phyloP scores from a whole-genome alignment of 1,140 invertebrate species.

The Macrostomum lignano region DNA sequence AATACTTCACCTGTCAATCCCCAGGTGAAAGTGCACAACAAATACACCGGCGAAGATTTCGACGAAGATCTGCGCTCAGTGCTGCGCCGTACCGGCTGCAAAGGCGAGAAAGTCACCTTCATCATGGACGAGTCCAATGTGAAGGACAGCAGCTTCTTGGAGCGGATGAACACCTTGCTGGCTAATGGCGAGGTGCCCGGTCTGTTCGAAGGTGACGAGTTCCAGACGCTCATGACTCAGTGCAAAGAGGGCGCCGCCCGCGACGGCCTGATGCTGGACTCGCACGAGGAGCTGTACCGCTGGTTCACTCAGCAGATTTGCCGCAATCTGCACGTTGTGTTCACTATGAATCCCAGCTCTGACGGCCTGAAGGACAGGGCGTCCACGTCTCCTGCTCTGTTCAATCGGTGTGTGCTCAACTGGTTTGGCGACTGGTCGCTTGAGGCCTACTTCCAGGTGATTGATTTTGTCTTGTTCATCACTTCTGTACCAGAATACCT shows the following conservation, averaged over 20 bases:
- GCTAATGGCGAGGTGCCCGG: conserved; percentile 87
- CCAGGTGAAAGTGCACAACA: conserved; percentile 76
- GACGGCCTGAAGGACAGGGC: conserved; percentile 89
- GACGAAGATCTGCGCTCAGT: conserved; percentile 87
- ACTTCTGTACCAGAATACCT: too few species aligned
- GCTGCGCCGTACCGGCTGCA: conserved; percentile 66
- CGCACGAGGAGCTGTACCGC: conserved; percentile 89
- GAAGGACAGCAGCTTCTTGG: conserved; percentile 82
- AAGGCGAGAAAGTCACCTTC: conserved; percentile 83
- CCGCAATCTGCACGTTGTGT: conserved; percentile 79
- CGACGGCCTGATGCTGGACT: conserved; percentile 89
- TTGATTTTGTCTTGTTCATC: too few species aligned
- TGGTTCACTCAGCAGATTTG: conserved; percentile 57
- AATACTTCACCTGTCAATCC: too few species aligned
- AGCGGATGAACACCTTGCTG: conserved; percentile 89
- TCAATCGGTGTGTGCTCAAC: conserved; percentile 95
- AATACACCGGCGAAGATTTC: conserved; percentile 89
- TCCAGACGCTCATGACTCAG: conserved; percentile 92
- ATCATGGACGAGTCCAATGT: conserved; percentile 98
- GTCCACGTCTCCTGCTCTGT: conserved; percentile 85
- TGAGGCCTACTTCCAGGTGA: conserved; percentile 68
- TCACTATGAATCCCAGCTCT: conserved; percentile 97
- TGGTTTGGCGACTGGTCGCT: conserved; percentile 99
- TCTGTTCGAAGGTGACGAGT: conserved; percentile 50
- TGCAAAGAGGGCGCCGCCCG: conserved; percentile 93